Evolutionary conservation across 2,797 vertebrate species (phyloP).

Genomic region (Anguilla obscura): DNA sequence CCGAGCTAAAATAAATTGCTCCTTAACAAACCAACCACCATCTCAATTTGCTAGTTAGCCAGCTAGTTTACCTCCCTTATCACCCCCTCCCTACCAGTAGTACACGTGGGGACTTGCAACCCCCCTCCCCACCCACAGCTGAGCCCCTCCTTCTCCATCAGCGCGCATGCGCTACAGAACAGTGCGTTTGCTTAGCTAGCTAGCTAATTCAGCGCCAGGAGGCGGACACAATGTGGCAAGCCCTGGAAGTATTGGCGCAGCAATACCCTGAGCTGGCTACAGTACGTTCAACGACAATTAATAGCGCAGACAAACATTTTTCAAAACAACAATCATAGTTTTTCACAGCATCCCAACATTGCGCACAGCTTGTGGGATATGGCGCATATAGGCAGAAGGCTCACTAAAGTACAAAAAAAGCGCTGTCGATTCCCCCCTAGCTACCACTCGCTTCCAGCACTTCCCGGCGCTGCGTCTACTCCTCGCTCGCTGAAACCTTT

Average conservation of each 20-base stretch:
- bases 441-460: slow-evolving; percentile 54
- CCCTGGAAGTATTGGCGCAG: slow-evolving; percentile 21
- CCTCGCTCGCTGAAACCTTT: slow-evolving; percentile 50
- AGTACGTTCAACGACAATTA: neutral
- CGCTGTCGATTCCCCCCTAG: slow-evolving; percentile 46
- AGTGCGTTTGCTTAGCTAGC: slow-evolving; percentile 22
- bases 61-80: neutral
- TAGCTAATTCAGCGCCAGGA: neutral
- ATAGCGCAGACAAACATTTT: neutral
- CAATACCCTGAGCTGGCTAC: slow-evolving; percentile 43
- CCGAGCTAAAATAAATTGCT: neutral
- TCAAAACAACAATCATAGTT: neutral
- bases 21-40: neutral
- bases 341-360: neutral
- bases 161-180: slow-evolving; percentile 40
- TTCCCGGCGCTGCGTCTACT: slow-evolving; percentile 47
- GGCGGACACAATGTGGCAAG: slow-evolving; percentile 62
- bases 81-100: slow-evolving; percentile 1
- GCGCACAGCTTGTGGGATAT: neutral
- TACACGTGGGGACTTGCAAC: slow-evolving; percentile 37
- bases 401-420: neutral
- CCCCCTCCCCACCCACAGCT: slow-evolving; percentile 26
- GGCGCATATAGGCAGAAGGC: slow-evolving; percentile 21
- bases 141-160: slow-evolving; percentile 44
- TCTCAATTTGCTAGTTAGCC: neutral